Evolutionary conservation across 2,797 vertebrate genomes (phyloP).

Genomic region (Sebastes aleutianus): DNA sequence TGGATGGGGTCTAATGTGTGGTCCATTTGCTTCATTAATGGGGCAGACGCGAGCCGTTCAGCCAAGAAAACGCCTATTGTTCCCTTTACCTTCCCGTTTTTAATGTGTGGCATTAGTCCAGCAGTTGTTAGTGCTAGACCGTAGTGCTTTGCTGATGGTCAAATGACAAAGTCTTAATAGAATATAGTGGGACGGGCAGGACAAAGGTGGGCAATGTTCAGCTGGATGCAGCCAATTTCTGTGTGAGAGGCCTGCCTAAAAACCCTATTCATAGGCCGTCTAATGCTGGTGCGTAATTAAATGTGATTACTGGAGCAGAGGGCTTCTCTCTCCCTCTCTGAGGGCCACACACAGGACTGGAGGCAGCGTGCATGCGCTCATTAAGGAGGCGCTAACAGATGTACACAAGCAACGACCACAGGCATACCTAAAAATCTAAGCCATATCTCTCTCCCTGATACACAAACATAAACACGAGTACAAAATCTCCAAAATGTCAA

Average conservation of each 20-base stretch:
- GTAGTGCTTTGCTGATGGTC: constrained; percentile 79
- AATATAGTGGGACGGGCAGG: constrained; percentile 76
- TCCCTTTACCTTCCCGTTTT: constrained; percentile 69
- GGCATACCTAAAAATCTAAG: constrained; percentile 59
- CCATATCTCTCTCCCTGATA: constrained; percentile 43
- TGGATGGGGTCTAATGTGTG: constrained; percentile 73
- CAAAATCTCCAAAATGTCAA: constrained; percentile 34
- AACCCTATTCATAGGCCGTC: constrained; percentile 83
- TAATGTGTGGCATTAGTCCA: constrained; percentile 81
- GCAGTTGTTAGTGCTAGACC: constrained; percentile 77
- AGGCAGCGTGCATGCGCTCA: constrained; percentile 72
- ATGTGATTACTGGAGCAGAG: constrained; percentile 87
- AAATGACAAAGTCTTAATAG: constrained; percentile 85
- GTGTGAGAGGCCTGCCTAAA: constrained; percentile 83
- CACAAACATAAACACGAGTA: constrained; percentile 31
- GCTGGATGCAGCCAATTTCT: constrained; percentile 81
- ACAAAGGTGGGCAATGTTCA: constrained; percentile 87
- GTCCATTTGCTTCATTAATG: constrained; percentile 78
- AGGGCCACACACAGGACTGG: constrained; percentile 81
- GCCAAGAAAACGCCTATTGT: constrained; percentile 77
- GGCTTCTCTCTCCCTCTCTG: constrained; percentile 73
- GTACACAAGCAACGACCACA: constrained; percentile 73
- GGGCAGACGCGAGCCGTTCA: constrained; percentile 68
- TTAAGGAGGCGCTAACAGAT: constrained; percentile 80
- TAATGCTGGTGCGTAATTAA: constrained; percentile 86